phyloP scores from a whole-genome alignment of 2,113 vertebrate species.

The Thomomys bottae region DNA sequence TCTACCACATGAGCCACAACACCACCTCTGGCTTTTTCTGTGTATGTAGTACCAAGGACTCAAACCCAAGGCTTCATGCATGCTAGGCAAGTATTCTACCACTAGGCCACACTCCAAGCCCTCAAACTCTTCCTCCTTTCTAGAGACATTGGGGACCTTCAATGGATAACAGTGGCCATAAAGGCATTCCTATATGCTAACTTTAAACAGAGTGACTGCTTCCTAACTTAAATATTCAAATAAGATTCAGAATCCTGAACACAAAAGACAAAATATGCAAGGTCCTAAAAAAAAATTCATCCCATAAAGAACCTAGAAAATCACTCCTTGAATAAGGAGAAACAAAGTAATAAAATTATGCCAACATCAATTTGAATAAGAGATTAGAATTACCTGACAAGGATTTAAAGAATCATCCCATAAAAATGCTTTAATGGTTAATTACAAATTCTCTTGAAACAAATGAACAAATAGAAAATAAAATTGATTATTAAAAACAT shows the following conservation, averaged over 20 bases:
- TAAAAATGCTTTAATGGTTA: neutral
- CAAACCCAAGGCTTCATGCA: no score
- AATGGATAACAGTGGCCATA: neutral
- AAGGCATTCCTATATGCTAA: neutral
- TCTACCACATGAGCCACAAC: no score
- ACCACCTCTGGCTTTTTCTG: no score
- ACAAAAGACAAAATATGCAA: slow-evolving; percentile 2
- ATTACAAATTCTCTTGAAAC: neutral
- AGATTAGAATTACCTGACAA: slow-evolving; percentile 31
- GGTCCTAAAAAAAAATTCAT: neutral
- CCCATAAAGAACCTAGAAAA: slow-evolving; percentile 42
- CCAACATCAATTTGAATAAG: slow-evolving; percentile 12
- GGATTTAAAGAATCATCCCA: neutral
- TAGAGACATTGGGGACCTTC: neutral
- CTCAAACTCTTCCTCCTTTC: neutral
- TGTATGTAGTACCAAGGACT: no score
- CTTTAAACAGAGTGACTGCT: neutral
- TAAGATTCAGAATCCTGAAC: neutral
- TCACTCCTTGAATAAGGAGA: neutral
- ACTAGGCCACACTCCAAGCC: no score
- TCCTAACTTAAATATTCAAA: slow-evolving; percentile 7
- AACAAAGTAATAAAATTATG: neutral
- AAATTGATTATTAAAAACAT: neutral
- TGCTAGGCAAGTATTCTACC: no score
- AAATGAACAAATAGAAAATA: slow-evolving; percentile 20